Conservation (phyloP, 2,888 invertebrate genomes). For the Cheilosia pagana region DNA sequence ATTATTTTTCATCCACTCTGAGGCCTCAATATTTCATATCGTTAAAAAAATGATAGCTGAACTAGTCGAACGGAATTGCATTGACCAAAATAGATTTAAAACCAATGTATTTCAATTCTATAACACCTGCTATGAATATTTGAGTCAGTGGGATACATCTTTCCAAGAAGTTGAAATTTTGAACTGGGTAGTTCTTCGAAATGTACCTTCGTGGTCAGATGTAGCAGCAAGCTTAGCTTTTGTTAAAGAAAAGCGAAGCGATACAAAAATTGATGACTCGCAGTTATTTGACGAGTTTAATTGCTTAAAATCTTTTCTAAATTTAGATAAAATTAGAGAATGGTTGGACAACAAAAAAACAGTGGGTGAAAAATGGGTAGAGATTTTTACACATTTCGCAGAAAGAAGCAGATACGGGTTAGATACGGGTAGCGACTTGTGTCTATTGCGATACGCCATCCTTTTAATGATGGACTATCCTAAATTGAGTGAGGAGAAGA, state of each 20-base stretch:
- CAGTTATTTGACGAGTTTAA: conserved; percentile 48
- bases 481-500: too few relatives aligned
- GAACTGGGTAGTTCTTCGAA: conserved; percentile 50
- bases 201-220: not conserved
- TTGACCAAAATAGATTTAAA: conserved; percentile 24
- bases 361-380: too few relatives aligned
- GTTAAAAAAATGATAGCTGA: conserved; percentile 28
- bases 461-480: too few relatives aligned
- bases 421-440: too few relatives aligned
- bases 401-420: conserved; percentile 10
- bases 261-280: conserved; percentile 32
- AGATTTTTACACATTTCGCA: conserved; percentile 11
- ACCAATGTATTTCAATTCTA: conserved; percentile 10
- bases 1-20: conserved; percentile 37
- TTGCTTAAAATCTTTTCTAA: conserved; percentile 38
- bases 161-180: conserved; percentile 47
- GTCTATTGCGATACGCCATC: too few relatives aligned
- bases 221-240: conserved; percentile 48
- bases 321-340: conserved; percentile 3
- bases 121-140: conserved; percentile 20
- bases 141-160: conserved; percentile 52
- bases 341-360: not conserved
- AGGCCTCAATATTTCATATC: conserved; percentile 35
- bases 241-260: conserved; percentile 42
- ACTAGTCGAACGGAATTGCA: conserved; percentile 18